Base-by-base conservation (phyloP, 2,888 invertebrate species). In the Ptilodon capucinus region DNA sequence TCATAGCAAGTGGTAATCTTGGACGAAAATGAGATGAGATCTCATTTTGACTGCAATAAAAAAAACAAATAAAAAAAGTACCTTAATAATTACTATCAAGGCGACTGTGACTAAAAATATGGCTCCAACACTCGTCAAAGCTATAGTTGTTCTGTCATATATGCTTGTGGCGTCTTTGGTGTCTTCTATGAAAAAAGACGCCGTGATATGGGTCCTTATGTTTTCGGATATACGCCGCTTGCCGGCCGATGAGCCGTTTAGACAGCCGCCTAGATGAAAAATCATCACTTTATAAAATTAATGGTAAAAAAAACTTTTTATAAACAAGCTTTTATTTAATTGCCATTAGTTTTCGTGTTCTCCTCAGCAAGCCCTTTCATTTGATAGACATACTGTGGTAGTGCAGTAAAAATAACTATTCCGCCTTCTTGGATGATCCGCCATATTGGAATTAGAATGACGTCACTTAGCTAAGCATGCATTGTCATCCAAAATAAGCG, bases 211-310 rank as follows among this genome's bases (percentile, higher is more conserved):
- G 4, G 84, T 72, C 11, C 84, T 71, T 42, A 87, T 74, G 58
- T 84, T 89, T 42, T 92, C 92, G 14, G 94, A 93, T 55, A 95
- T 95, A 55, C 95, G 92, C 36, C 95, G 91, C 71, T 95, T 95
- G 6, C 95, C 95, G 28, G 94, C 94, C 30, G 95, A 94, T 16
- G 95, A 94, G 2, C 93, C 92, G 77, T 94, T 94, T 59, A 94
- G 92, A 76, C 95, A 95, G 61, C 94, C 94, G 68, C 95, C 95
- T 95, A 71, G 17, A 9, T 18, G 13, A 11, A 36, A 28, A 30
- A 30, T 13, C 11, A 40, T 13, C 23, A 18, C 25, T 35, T 41
- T 41, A 32, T n/a, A n/a, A n/a, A n/a, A n/a, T n/a, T n/a, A n/a
- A n/a, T n/a, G n/a, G n/a, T n/a, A 14, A 42, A 42, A 41, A 18